Base-by-base conservation (phyloP, 2,113 vertebrate species). In the Notothenia rossii region DNA sequence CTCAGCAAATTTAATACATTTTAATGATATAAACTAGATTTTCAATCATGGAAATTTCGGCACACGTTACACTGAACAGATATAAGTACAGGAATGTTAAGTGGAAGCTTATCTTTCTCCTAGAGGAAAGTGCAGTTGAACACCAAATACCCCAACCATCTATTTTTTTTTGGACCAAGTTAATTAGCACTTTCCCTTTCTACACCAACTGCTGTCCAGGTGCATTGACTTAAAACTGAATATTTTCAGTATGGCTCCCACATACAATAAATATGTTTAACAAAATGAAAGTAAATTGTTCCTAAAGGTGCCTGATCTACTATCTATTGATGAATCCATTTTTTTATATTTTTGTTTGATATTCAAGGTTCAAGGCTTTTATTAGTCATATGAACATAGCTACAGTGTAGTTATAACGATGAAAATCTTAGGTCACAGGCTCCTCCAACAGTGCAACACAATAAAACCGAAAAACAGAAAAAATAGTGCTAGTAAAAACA, bases 71-170 rank as follows among this genome's bases (percentile, higher is more conserved):
- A 40, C 36, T 40, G 36, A 29, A 29, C 29, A 29, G 29, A 29
- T 9, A 64, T 64, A 65, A 5, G 11, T 22, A 22, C 12, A 33
- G 4, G 40, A 70, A 54, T 71, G 13, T 3, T 10, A 62, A 66
- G 8, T 51, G 60, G 25, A 56, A 45, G 25, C 29, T 12, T 9
- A 4, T 45, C 43, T 36, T 1, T 65, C 9, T 58, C n/a, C 10
- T 14, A 10, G 10, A 51, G n/a, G 7, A 7, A 4, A 61, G 33
- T 61, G 18, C 7, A 71, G 61, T 54, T 45, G 15, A 36, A 46
- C 50, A 72, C 3, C 62, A 59, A 72, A 75, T 55, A 61, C 54
- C 33, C 36, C 48, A 7, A 36, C 11, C 55, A 53, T 46, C 15
- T 36, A 20, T 7, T 14, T 9, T 15, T 22, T 10, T 65, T 12